These are phyloP conservation scores for Mionectes macconnelli DNA, from an alignment of 2,113 vertebrate genomes.

Conservation along the genomic window DNA sequence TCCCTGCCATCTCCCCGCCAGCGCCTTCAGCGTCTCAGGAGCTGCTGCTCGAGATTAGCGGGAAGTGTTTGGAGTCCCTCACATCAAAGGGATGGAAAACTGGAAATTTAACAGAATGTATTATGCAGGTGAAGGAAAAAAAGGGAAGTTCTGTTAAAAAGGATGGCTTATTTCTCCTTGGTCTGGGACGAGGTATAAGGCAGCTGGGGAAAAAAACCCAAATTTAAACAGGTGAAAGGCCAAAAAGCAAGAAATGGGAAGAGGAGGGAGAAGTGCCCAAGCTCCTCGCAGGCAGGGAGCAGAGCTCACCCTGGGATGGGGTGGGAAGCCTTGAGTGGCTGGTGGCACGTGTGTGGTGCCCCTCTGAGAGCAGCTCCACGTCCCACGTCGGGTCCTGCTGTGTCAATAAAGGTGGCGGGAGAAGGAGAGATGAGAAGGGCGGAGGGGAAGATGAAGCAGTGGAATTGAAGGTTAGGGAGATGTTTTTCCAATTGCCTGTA, in stretches of 20 bases:
- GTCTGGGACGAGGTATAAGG: not conserved
- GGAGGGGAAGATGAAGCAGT: not conserved
- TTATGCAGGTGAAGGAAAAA: conserved; percentile 20
- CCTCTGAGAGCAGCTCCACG: not conserved
- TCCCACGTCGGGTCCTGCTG: rapidly evolving
- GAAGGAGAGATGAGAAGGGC: not conserved
- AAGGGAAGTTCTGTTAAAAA: not conserved
- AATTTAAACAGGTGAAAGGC: not conserved
- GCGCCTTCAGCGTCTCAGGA: not conserved
- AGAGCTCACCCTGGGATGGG: not conserved
- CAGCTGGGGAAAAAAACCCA: not conserved
- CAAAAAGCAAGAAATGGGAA: not conserved
- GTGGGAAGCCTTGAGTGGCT: not conserved
- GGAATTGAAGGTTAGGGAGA: not conserved
- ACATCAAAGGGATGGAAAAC: conserved; percentile 51
- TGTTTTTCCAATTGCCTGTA: rapidly evolving
- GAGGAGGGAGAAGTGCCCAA: not conserved
- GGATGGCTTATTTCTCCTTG: not conserved
- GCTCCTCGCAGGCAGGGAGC: rapidly evolving
- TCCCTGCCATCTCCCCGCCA: not conserved
- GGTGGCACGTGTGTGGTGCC: rapidly evolving
- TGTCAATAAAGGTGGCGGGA: rapidly evolving
- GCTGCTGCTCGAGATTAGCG: not conserved
- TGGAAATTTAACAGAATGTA: not conserved
- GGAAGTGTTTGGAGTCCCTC: not conserved